Evolutionary conservation across 2,113 vertebrate genomes (phyloP), one percentile per base, ranked within the genome.

Genomic region (Bostrychus sinensis): DNA sequence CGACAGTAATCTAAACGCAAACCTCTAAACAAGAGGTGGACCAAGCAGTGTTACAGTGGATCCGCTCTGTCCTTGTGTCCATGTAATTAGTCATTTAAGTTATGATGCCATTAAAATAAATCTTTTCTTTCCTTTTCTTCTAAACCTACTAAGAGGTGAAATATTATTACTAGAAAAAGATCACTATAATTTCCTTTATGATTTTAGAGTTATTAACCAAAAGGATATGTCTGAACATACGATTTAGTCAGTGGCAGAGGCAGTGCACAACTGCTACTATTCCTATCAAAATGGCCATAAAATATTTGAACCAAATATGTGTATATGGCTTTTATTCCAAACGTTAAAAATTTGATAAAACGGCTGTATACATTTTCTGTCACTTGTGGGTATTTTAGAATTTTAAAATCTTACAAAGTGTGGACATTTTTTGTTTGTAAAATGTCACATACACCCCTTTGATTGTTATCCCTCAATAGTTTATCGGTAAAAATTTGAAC

Each of bases 1-100:
- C 20, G 45, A 25, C 45, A 48, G 45, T 48, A 14, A 25, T 48
- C 45, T 22, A 25, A 48, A 25, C 45, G 22, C 45, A 48, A 48
- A 48, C 45, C 19, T 16, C 41, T 25, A 48, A 25, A 22, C 45
- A 48, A 48, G 22, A 42, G 39, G 39, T 42, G 43, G 39, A 42
- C n/a, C 4, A 45, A 16, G 45, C 11, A 25, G 45, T 25, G 6
- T 22, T 48, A 13, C n/a, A 28, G 25, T 17, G 4, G 7, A 16
- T 14, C n/a, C 46, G 23, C 46, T 50, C 25, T 50, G 8, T 8
- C 13, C 37, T 12, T 14, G n/a, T 39, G 37, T 16, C 22, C 26
- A n/a, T 51, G 16, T 51, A n/a, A 28, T n/a, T 51, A 3, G 13
- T 51, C 14, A 7, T 8, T n/a, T 30, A 23, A 51, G 25, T 51